Percentiles rank a stretch among this genome's conserved stretches.
These are phyloP conservation scores for Lobophora halterata DNA, from an alignment of 2,888 invertebrate species.

Conservation along the genomic window DNA sequence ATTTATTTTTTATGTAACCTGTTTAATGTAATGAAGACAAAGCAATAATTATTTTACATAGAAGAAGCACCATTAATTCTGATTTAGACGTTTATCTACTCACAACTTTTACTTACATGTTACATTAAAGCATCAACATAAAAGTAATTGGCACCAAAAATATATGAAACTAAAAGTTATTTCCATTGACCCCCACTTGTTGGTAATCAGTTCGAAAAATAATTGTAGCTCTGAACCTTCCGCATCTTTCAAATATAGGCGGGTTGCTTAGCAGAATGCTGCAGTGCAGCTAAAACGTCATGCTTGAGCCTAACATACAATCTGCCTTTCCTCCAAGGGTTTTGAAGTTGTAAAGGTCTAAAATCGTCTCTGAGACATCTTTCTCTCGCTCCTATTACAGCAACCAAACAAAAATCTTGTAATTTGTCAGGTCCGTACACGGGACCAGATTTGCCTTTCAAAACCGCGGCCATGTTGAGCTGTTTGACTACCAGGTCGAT, in stretches of 20 bases:
- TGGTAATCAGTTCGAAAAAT: conserved; percentile 26
- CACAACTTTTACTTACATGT: conserved; percentile 70
- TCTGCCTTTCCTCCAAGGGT: conserved; percentile 97
- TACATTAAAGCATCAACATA: conserved; percentile 73
- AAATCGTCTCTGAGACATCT: conserved; percentile 97
- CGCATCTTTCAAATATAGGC: conserved; percentile 79
- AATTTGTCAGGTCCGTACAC: conserved; percentile 91
- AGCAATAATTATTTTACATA: conserved; percentile 32
- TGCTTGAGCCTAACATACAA: conserved; percentile 95
- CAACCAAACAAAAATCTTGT: conserved; percentile 95
- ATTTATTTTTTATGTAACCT: conserved; percentile 15
- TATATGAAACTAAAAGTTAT: conserved; percentile 48
- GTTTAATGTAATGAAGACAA: conserved; percentile 15
- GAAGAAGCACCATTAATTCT: conserved; percentile 72
- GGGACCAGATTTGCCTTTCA: conserved; percentile 92
- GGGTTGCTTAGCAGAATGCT: conserved; percentile 92
- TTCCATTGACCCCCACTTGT: too few species aligned
- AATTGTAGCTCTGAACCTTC: neutral
- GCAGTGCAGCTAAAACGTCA: conserved; percentile 92
- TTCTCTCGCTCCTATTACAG: conserved; percentile 97
- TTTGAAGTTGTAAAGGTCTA: conserved; percentile 94
- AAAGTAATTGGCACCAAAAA: conserved; percentile 73
- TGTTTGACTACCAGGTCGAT: conserved; percentile 97
- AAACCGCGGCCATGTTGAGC: conserved; percentile 94
- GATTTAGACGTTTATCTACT: conserved; percentile 59